Evolutionary conservation across 2,888 invertebrate species (phyloP).

Genomic region (Oscheius sp.): DNA sequence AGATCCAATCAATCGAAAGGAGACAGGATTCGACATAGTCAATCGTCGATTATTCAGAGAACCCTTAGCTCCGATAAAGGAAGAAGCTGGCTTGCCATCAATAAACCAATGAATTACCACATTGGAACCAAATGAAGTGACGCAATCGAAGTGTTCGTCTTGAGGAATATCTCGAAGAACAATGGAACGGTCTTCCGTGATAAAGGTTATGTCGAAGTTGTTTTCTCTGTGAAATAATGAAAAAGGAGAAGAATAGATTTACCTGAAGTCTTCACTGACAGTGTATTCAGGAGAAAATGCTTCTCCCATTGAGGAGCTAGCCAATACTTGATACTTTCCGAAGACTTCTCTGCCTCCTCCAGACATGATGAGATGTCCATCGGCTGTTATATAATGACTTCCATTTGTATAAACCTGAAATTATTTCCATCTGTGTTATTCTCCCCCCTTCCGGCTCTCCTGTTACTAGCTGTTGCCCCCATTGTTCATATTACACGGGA

Average conservation of each 20-base stretch:
- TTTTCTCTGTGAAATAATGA: neutral
- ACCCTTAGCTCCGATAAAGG: neutral
- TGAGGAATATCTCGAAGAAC: neutral
- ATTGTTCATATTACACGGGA: constrained; percentile 15
- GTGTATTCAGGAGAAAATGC: constrained; percentile 15
- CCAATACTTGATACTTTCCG: constrained; percentile 37
- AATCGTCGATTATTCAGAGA: constrained; percentile 15
- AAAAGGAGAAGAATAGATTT: neutral
- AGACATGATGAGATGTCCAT: constrained; percentile 59
- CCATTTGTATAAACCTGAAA: constrained; percentile 42
- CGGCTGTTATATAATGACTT: constrained; percentile 53
- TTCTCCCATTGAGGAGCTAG: constrained; percentile 8
- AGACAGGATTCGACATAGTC: constrained; percentile 7
- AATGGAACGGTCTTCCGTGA: neutral
- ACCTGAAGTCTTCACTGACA: neutral
- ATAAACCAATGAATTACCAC: constrained; percentile 23
- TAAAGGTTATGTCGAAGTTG: constrained; percentile 10
- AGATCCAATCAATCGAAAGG: constrained; percentile 4
- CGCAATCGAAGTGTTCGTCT: constrained; percentile 22
- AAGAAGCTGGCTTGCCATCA: constrained; percentile 16
- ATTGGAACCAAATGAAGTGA: constrained; percentile 26
- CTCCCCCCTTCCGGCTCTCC: neutral
- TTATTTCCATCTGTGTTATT: neutral
- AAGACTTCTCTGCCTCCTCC: constrained; percentile 39
- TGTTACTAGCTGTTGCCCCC: constrained; percentile 14